These are phyloP conservation scores for Hydrozoanthus tunicans DNA, from an alignment of 64 coral and sea anemone genomes.

Conservation along the genomic window DNA sequence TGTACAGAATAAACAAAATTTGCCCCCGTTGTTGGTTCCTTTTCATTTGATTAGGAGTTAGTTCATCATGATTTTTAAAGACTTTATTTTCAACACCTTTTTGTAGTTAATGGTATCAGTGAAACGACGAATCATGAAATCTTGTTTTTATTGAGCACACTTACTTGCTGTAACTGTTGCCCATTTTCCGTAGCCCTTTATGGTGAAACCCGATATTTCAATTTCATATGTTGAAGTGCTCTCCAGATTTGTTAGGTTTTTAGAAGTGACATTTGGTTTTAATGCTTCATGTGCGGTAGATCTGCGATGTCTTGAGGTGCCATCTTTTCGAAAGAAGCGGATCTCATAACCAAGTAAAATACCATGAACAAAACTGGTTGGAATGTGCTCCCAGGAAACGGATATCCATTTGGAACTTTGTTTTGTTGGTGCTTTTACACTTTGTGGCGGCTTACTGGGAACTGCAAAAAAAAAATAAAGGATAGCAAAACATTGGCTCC, in stretches of 20 bases:
- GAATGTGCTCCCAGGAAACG: slow-evolving; percentile 42
- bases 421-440: slow-evolving; percentile 21
- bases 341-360: slow-evolving; percentile 40
- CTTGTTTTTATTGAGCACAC: neutral
- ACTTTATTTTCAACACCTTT: too few species aligned
- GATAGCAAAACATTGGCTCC: neutral
- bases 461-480: neutral
- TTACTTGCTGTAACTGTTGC: slow-evolving; percentile 46
- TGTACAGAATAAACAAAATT: too few species aligned
- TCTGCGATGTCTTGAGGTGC: too few species aligned
- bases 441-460: slow-evolving; percentile 42
- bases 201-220: slow-evolving; percentile 42
- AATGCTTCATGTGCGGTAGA: neutral
- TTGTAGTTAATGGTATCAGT: too few species aligned
- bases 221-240: slow-evolving; percentile 24
- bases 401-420: slow-evolving; percentile 26
- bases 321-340: neutral
- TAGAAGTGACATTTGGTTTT: neutral
- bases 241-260: slow-evolving; percentile 4
- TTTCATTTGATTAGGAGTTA: too few species aligned
- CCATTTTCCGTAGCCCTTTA: slow-evolving; percentile 46
- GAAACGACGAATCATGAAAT: neutral
- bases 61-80: too few species aligned
- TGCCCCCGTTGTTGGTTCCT: too few species aligned
- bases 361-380: slow-evolving; percentile 28